A percentile compares a stretch with the other conserved stretches of the same genome.
Evolutionary conservation across 1,140 invertebrate species (phyloP).

Genomic region (Doryteuthis pealeii): DNA sequence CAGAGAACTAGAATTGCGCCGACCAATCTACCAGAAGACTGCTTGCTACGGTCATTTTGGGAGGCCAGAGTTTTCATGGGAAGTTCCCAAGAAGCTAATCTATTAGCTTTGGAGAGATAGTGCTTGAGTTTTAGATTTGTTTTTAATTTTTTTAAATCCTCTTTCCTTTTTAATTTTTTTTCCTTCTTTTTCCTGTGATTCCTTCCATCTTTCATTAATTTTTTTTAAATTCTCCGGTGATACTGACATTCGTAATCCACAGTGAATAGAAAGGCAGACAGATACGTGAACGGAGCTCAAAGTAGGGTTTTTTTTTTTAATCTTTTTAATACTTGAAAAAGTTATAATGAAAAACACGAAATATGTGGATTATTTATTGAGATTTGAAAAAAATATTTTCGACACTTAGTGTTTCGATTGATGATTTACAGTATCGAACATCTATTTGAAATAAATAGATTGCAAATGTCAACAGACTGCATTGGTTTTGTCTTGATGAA

Average conservation of each 20-base stretch:
- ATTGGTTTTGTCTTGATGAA: no score
- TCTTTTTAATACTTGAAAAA: no score
- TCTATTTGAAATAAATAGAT: no score
- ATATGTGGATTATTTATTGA: no score
- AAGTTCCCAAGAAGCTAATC: conserved; percentile 82
- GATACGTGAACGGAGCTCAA: background rate
- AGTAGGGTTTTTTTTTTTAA: no score
- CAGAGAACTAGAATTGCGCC: conserved; percentile 88
- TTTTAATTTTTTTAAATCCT: background rate
- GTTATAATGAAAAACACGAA: no score
- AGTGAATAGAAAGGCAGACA: background rate
- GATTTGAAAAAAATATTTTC: no score
- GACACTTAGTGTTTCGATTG: no score
- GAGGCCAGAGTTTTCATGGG: conserved; percentile 92
- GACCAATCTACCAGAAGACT: conserved; percentile 95
- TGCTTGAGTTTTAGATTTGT: no score
- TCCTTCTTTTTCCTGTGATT: background rate
- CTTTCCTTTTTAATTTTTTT: conserved; percentile 9
- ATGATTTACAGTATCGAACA: no score
- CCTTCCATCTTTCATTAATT: background rate
- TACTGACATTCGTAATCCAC: conserved; percentile 7
- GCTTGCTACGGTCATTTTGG: conserved; percentile 98
- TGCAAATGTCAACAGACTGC: no score
- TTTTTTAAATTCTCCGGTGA: background rate
- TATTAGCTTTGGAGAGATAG: conserved; percentile 61